Evolutionary conservation across 1,140 invertebrate species (phyloP), one percentile per base, ranked within the genome.

Genomic region (Bombus superbus): DNA sequence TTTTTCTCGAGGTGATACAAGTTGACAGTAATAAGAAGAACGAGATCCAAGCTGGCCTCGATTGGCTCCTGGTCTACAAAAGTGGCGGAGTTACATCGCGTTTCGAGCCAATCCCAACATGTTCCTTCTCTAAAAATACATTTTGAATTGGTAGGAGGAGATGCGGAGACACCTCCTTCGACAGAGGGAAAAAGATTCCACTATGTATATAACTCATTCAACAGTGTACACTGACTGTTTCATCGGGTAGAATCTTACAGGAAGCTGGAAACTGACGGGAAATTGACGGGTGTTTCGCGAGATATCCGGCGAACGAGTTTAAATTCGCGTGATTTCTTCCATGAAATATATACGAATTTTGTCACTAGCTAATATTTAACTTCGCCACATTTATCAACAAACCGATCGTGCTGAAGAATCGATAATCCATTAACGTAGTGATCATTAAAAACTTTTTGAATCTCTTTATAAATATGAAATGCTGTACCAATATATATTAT

Each of bases 121-220:
- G 57, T 85, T 76, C 59, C 68, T 74, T 35, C 72, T 75, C 91
- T 92, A 93, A 93, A 92, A 93, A 93, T 93, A 92, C 66, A 90
- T 89, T 90, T 92, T 86, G 87, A 92, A 91, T 92, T 77, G 53
- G 89, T 92, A 92, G 91, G 90, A 90, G 91, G 92, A 92, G 92
- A 92, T 89, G 88, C 62, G 35, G 80, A 81, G 78, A 88, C 81
- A 89, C 90, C 90, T 91, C 91, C 88, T 77, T 88, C 73, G 53
- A 57, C 38, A 64, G 25, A 35, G 44, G 59, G 85, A 88, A 90
- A 53, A 88, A 74, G 68, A 90, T 83, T 80, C 80, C 81, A 83
- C 68, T 38, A 77, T 88, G 80, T 85, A 82, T 81, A 85, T 88
- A 77, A 86, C 83, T 90, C 71, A 81, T 74, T 64, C 59, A 38